Conservation (phyloP, 2,888 invertebrate genomes). For the Achlya flavicornis region DNA sequence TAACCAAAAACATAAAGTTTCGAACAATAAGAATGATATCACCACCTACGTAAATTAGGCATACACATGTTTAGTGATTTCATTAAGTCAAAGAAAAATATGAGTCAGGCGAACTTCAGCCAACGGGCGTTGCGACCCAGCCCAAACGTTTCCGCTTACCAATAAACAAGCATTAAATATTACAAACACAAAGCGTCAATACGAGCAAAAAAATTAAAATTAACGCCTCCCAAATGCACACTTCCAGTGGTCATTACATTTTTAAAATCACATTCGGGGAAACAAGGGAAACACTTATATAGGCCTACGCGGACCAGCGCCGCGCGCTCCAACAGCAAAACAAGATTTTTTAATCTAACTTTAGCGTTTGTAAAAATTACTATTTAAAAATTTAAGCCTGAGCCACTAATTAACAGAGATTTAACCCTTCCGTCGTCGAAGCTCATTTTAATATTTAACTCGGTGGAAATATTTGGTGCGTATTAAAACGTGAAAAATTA, state of each 20-base stretch:
- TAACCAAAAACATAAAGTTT: background rate
- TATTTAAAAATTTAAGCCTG: constrained; percentile 80
- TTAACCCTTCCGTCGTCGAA: constrained; percentile 83
- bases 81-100: constrained; percentile 57
- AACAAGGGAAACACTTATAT: constrained; percentile 58
- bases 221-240: constrained; percentile 73
- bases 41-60: background rate
- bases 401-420: constrained; percentile 82
- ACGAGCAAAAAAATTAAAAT: constrained; percentile 73
- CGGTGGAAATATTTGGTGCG: constrained; percentile 82
- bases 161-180: constrained; percentile 77
- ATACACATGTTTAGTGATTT: constrained; percentile 41
- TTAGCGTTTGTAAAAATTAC: constrained; percentile 84
- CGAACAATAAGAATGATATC: background rate
- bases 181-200: constrained; percentile 70
- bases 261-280: constrained; percentile 76
- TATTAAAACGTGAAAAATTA: constrained; percentile 83
- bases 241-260: constrained; percentile 73
- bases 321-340: constrained; percentile 61
- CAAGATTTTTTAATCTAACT: constrained; percentile 83
- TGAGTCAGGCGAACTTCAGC: constrained; percentile 50
- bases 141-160: constrained; percentile 58
- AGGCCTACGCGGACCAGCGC: constrained; percentile 72
- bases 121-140: constrained; percentile 25
- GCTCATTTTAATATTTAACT: constrained; percentile 78